Percentiles rank a stretch among this genome's conserved stretches.
Evolutionary conservation across 1,140 invertebrate genomes (phyloP).

Genomic region (Lycorma delicatula): DNA sequence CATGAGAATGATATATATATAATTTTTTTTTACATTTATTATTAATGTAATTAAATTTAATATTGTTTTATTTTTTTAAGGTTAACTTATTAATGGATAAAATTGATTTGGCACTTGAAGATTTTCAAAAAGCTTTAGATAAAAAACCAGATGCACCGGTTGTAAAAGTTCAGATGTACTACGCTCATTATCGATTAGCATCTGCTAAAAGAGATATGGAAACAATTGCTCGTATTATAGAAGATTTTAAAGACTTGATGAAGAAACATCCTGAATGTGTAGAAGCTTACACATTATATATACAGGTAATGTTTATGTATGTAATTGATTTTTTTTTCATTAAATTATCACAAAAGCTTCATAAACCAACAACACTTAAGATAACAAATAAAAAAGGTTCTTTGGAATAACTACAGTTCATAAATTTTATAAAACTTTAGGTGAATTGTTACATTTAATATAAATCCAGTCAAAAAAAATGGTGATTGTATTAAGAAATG

Average conservation of each 20-base stretch:
- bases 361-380: too few relatives aligned
- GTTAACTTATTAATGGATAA: slow-evolving; percentile 73
- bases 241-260: slow-evolving; percentile 63
- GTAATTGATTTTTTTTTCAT: slow-evolving; percentile 17
- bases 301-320: slow-evolving; percentile 49
- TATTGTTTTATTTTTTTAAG: slow-evolving; percentile 43
- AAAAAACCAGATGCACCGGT: slow-evolving; percentile 75
- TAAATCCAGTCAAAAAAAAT: too few relatives aligned
- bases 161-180: slow-evolving; percentile 80
- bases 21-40: too few relatives aligned
- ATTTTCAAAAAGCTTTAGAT: slow-evolving; percentile 75
- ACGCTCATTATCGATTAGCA: slow-evolving; percentile 68
- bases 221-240: slow-evolving; percentile 43
- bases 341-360: slow-evolving; percentile 18
- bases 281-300: slow-evolving; percentile 76
- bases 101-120: slow-evolving; percentile 63
- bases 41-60: too few relatives aligned
- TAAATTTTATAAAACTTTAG: too few relatives aligned
- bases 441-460: too few relatives aligned
- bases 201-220: slow-evolving; percentile 41
- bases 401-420: too few relatives aligned
- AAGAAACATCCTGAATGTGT: slow-evolving; percentile 72
- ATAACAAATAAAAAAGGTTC: too few relatives aligned
- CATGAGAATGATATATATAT: too few relatives aligned
- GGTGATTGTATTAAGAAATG: too few relatives aligned